These are phyloP conservation scores for Chionis minor DNA, from an alignment of 2,113 vertebrate species.

Conservation along the genomic window DNA sequence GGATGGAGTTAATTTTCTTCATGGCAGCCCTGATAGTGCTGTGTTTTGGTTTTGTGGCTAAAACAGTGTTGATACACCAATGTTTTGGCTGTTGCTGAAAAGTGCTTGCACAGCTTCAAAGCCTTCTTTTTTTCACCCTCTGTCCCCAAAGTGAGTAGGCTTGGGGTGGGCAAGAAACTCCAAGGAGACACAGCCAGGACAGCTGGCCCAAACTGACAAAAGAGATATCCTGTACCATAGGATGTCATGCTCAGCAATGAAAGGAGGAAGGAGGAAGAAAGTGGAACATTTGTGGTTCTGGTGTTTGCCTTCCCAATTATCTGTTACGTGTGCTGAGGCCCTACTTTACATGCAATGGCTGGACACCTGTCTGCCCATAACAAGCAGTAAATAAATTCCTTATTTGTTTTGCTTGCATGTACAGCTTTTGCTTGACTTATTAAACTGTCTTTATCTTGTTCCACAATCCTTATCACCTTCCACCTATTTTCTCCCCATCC, in stretches of 20 bases:
- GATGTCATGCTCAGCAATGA: not conserved
- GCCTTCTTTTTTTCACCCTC: not conserved
- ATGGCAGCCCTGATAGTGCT: not conserved
- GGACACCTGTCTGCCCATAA: not conserved
- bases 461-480: fast-evolving
- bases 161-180: not conserved
- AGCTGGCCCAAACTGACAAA: not conserved
- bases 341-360: not conserved
- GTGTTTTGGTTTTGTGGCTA: not conserved
- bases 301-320: not conserved
- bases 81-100: not conserved
- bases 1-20: not conserved
- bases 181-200: not conserved
- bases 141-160: not conserved
- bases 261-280: not conserved
- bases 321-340: not conserved
- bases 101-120: not conserved
- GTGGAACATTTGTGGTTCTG: not conserved
- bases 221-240: not conserved
- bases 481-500: not conserved
- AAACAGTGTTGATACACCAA: not conserved
- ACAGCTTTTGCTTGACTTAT: not conserved
- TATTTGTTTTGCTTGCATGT: not conserved
- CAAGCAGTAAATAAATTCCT: not conserved
- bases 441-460: not conserved